Conservation (phyloP, 2,888 invertebrate genomes). For the Megaustenia siamemsis region DNA sequence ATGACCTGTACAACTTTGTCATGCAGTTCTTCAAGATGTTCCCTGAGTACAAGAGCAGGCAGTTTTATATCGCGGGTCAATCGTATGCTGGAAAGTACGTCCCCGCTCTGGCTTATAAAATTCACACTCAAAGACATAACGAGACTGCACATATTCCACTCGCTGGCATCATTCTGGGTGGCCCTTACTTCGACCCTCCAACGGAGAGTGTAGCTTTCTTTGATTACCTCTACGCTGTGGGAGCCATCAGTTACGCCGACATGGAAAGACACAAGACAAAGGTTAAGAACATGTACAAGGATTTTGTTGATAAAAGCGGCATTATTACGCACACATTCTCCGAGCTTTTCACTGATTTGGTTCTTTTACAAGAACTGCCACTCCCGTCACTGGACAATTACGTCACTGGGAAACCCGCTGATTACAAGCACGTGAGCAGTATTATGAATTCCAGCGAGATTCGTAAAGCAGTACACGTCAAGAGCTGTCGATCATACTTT, state of each 20-base stretch:
- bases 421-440: conserved; percentile 20
- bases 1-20: conserved; percentile 61
- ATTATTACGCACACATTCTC: conserved; percentile 22
- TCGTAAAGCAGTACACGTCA: conserved; percentile 41
- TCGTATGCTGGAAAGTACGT: conserved; percentile 85
- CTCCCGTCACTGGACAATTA: conserved; percentile 51
- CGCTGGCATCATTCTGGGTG: conserved; percentile 76
- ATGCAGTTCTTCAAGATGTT: conserved; percentile 91
- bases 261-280: conserved; percentile 30
- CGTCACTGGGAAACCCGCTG: conserved; percentile 36
- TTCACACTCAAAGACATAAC: conserved; percentile 65
- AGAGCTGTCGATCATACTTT: not conserved
- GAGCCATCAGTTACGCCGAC: conserved; percentile 45
- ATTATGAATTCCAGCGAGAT: conserved; percentile 21
- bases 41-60: conserved; percentile 86
- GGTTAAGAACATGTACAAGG: conserved; percentile 45
- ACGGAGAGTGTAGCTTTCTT: conserved; percentile 58
- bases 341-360: conserved; percentile 41
- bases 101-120: conserved; percentile 84
- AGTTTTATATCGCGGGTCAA: conserved; percentile 91
- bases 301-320: conserved; percentile 15
- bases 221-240: conserved; percentile 48
- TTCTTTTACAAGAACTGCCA: conserved; percentile 38
- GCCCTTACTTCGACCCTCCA: conserved; percentile 77
- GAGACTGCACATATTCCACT: conserved; percentile 65